These are phyloP conservation scores for Atherix ibis DNA, from an alignment of 2,888 invertebrate species.

Conservation along the genomic window DNA sequence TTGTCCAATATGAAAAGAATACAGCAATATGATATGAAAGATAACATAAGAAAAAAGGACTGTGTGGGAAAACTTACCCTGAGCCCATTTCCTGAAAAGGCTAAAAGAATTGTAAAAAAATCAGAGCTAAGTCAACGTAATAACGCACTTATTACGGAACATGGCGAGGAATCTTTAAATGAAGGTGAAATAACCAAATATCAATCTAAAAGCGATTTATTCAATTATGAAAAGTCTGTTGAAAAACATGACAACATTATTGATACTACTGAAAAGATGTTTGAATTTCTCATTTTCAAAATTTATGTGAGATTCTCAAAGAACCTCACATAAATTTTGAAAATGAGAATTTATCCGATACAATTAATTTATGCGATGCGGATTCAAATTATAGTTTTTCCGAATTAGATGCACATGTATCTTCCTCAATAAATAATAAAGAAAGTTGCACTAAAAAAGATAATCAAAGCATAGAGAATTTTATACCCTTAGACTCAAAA, in stretches of 20 bases:
- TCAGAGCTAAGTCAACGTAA: too few relatives aligned
- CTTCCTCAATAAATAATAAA: constrained; percentile 8
- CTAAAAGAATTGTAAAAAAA: background rate
- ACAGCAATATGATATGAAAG: background rate
- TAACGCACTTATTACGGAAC: background rate
- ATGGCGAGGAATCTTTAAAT: background rate
- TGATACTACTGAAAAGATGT: background rate
- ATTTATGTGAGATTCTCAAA: background rate
- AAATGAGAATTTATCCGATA: background rate
- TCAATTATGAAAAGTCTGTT: background rate
- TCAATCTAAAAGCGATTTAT: too few relatives aligned
- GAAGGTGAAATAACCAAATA: background rate
- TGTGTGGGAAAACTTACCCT: constrained; percentile 10
- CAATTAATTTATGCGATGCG: constrained; percentile 18
- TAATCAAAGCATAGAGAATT: constrained; percentile 19
- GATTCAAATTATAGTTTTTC: constrained; percentile 33
- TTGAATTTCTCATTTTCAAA: background rate
- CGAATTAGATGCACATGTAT: constrained; percentile 30
- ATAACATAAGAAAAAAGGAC: background rate
- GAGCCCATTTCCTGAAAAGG: constrained; percentile 13
- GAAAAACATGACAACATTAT: background rate
- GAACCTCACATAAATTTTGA: background rate
- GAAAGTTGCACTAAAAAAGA: background rate
- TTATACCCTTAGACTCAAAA: constrained; percentile 19
- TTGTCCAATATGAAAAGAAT: too few relatives aligned